These are phyloP conservation scores for Hemiscyllium ocellatum DNA, from an alignment of 2,113 vertebrate genomes.

Conservation along the genomic window DNA sequence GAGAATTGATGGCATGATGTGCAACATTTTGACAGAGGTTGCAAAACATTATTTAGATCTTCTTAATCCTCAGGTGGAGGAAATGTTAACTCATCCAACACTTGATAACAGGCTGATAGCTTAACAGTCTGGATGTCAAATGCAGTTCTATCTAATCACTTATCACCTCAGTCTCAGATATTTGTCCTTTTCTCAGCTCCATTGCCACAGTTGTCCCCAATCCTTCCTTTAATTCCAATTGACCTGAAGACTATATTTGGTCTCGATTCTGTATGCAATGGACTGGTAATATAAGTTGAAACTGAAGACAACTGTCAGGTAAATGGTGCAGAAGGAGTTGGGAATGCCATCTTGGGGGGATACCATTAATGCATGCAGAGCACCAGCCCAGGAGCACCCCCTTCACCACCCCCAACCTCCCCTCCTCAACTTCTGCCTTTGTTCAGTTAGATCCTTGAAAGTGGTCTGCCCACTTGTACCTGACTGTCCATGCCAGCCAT, in stretches of 20 bases:
- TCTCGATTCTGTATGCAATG: neutral
- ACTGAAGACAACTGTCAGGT: neutral
- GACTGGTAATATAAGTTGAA: neutral
- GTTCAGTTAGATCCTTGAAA: no score
- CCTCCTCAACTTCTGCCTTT: no score
- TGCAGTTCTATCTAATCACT: neutral
- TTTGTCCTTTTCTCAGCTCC: neutral
- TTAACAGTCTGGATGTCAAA: neutral
- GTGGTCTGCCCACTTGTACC: no score
- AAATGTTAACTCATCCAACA: neutral
- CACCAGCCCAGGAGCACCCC: neutral
- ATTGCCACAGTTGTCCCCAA: neutral
- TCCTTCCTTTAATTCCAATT: neutral
- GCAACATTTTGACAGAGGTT: neutral
- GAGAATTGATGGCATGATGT: neutral
- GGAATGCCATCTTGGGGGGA: no score
- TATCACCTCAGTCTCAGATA: neutral
- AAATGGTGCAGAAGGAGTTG: no score
- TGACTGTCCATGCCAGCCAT: no score
- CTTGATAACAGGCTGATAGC: neutral
- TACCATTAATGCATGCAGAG: neutral
- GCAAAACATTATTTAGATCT: neutral
- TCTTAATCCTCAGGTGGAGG: no score
- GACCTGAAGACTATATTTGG: neutral
- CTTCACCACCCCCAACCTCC: no score